Conservation (phyloP, 2,888 invertebrate genomes). For the Melinaea menophilus region DNA sequence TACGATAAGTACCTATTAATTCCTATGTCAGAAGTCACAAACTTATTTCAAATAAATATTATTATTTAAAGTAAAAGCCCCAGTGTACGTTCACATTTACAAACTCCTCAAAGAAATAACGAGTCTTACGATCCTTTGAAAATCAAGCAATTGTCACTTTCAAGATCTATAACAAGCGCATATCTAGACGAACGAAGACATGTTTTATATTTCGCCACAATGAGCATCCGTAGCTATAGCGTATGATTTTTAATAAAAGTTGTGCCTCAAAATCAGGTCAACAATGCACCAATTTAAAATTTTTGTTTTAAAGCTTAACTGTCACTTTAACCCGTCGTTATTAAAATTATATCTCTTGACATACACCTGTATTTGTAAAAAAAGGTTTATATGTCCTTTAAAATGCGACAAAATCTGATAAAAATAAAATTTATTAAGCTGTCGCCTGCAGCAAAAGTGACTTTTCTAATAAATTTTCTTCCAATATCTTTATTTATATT, state of each 20-base stretch:
- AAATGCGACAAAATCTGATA: background rate
- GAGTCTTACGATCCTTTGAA: slow-evolving; percentile 10
- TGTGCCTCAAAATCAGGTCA: slow-evolving; percentile 14
- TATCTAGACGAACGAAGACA: slow-evolving; percentile 29
- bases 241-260: no score
- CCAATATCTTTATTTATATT: no score
- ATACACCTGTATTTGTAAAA: slow-evolving; percentile 5
- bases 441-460: background rate
- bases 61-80: background rate
- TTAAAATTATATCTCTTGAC: slow-evolving; percentile 11
- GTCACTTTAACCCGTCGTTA: slow-evolving; percentile 15
- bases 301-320: slow-evolving; percentile 22
- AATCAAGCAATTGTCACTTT: slow-evolving; percentile 17
- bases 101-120: background rate
- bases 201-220: slow-evolving; percentile 27
- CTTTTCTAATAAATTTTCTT: background rate
- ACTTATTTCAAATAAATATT: no score
- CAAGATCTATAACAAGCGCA: slow-evolving; percentile 14
- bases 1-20: no score
- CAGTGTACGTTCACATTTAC: background rate
- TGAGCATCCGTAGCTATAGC: no score
- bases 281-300: slow-evolving; percentile 12
- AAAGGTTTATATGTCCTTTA: background rate
- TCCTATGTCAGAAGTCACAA: no score
- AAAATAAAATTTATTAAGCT: background rate